phyloP scores from a whole-genome alignment of 2,888 invertebrate species.

The Branchipolynoe longqiensis region DNA sequence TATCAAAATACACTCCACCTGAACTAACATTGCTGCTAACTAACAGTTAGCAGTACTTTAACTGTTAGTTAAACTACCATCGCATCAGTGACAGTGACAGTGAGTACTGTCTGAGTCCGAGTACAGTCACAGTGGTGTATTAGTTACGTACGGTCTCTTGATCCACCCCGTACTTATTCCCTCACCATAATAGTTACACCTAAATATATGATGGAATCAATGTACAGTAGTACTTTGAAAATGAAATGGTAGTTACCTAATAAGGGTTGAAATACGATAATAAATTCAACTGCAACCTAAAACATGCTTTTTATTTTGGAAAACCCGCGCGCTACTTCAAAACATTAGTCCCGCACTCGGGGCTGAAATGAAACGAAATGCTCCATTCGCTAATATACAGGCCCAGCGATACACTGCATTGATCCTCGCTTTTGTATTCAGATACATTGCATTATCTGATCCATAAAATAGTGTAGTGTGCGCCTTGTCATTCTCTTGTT shows the following conservation, averaged over 20 bases:
- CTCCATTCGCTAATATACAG: not conserved
- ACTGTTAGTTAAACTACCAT: too few relatives aligned
- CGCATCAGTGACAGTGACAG: too few relatives aligned
- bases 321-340: not conserved
- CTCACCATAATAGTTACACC: not conserved
- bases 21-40: too few relatives aligned
- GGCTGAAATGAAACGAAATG: not conserved
- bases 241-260: not conserved
- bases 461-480: too few relatives aligned
- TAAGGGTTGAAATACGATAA: not conserved
- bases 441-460: too few relatives aligned
- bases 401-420: too few relatives aligned
- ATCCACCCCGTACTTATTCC: not conserved
- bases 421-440: too few relatives aligned
- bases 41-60: too few relatives aligned
- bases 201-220: not conserved
- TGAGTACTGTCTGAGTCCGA: too few relatives aligned
- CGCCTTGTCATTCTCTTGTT: too few relatives aligned
- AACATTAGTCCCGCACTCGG: not conserved
- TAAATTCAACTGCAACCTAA: not conserved
- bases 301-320: not conserved
- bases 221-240: not conserved
- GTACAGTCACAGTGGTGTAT: not conserved
- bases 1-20: too few relatives aligned
- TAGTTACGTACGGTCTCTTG: not conserved